These are phyloP conservation scores for Sebastes dallii DNA, from an alignment of 2,797 vertebrate species.

Conservation along the genomic window DNA sequence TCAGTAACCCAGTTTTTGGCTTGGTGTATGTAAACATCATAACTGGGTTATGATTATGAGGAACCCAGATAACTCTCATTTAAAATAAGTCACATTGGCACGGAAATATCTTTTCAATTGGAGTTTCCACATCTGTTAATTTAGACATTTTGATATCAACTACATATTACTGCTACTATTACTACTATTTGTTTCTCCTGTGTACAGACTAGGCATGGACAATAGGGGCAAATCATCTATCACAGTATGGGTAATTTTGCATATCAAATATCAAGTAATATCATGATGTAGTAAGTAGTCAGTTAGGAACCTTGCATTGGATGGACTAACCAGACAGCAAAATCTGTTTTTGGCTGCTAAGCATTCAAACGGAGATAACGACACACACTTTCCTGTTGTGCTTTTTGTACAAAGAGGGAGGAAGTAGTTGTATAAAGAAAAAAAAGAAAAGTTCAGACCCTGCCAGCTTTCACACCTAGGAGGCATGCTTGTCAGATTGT, in stretches of 20 bases:
- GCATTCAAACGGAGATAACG: background rate
- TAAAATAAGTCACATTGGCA: background rate
- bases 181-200: background rate
- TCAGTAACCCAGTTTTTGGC: slow-evolving; percentile 33
- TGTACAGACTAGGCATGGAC: background rate
- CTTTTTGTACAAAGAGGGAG: background rate
- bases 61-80: slow-evolving; percentile 14
- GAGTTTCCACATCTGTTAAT: background rate
- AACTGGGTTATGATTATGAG: slow-evolving; percentile 43
- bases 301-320: background rate
- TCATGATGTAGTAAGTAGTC: background rate
- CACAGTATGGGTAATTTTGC: background rate
- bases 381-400: background rate
- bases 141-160: background rate
- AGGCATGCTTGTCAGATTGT: no score
- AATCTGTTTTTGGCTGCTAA: background rate
- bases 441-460: no score
- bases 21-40: slow-evolving; percentile 31
- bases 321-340: background rate
- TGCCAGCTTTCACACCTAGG: no score
- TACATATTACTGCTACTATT: background rate
- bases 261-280: background rate
- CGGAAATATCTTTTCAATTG: background rate
- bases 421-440: no score
- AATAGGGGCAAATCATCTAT: background rate